Conservation (phyloP, 2,888 invertebrate genomes). For the Mesorhabditis belari region DNA sequence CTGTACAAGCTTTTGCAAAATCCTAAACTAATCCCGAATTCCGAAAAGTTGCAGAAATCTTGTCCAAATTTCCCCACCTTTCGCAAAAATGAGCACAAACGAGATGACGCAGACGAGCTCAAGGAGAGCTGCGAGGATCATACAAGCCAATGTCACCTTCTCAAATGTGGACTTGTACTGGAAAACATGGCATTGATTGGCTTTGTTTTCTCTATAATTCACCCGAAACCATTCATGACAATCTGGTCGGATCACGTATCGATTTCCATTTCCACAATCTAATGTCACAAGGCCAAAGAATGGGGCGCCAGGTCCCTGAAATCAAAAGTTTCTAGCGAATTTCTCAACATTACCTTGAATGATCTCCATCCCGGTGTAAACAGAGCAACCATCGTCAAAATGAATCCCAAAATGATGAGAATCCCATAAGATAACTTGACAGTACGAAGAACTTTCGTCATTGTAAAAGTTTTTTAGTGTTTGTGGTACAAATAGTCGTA, state of each 20-base stretch:
- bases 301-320: conserved; percentile 25
- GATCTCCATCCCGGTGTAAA: conserved; percentile 46
- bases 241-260: conserved; percentile 23
- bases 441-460: too few relatives aligned
- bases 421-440: too few relatives aligned
- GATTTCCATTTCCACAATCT: conserved; percentile 29
- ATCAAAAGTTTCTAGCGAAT: not conserved
- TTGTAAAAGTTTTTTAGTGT: too few relatives aligned
- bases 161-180: conserved; percentile 22
- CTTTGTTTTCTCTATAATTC: not conserved
- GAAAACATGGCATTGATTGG: not conserved
- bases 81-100: conserved; percentile 17
- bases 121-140: conserved; percentile 28
- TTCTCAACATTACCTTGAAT: too few relatives aligned
- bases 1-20: too few relatives aligned
- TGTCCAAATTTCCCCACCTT: too few relatives aligned
- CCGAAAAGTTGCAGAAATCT: too few relatives aligned
- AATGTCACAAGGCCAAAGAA: conserved; percentile 37
- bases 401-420: conserved; percentile 26
- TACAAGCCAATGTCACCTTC: conserved; percentile 24
- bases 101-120: conserved; percentile 17
- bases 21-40: too few relatives aligned
- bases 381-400: conserved; percentile 31
- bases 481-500: too few relatives aligned
- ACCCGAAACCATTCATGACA: conserved; percentile 33